Conservation (phyloP, 2,113 vertebrate species). For the Platysteira castanea region DNA sequence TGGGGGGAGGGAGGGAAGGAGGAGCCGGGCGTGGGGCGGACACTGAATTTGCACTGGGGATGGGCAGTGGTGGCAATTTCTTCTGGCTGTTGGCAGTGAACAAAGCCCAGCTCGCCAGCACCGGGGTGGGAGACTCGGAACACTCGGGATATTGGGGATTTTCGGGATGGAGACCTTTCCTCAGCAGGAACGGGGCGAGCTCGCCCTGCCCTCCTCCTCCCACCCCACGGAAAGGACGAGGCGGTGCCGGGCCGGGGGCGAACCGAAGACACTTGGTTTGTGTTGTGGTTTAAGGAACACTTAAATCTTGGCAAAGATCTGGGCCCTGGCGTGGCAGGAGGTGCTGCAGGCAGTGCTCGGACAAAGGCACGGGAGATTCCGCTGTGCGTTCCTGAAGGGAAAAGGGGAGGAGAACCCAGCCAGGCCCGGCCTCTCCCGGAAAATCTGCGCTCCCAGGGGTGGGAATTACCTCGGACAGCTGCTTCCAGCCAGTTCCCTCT, state of each 20-base stretch:
- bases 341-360: slow-evolving; percentile 67
- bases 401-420: background rate
- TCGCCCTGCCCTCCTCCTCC: background rate
- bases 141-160: fast-evolving
- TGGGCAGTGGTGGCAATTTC: slow-evolving; percentile 1
- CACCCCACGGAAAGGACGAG: background rate
- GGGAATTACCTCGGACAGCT: background rate
- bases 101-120: slow-evolving; percentile 6
- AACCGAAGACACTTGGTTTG: slow-evolving; percentile 37
- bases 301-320: slow-evolving; percentile 43
- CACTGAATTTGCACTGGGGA: background rate
- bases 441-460: background rate
- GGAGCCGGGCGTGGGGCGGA: background rate
- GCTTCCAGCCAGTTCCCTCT: fast-evolving
- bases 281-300: slow-evolving; percentile 56
- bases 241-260: background rate
- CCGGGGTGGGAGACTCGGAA: background rate
- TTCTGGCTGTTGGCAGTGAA: slow-evolving; percentile 41
- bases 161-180: background rate
- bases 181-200: background rate
- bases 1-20: background rate
- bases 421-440: background rate
- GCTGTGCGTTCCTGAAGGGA: slow-evolving; percentile 26
- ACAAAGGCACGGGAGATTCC: slow-evolving; percentile 69
- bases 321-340: slow-evolving; percentile 36